Base-by-base conservation (phyloP, 2,888 invertebrate species). In the Rosalia funebris region DNA sequence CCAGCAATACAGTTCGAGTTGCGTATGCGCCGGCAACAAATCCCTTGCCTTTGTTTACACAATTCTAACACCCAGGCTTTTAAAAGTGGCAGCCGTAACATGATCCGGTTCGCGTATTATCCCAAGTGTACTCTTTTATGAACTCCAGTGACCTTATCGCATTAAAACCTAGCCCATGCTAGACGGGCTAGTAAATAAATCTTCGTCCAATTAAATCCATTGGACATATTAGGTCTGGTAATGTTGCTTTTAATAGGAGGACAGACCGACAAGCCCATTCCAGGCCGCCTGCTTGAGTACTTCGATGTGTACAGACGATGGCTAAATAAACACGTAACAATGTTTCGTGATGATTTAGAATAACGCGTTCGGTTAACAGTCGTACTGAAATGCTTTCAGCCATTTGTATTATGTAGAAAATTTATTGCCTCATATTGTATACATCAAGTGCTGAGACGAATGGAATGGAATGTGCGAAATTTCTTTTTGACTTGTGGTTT, bases 101-200 rank as follows among this genome's bases (percentile, higher is more conserved):
- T 20, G 15, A 17, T 48, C n/a, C 17, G 11, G 7, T 17, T 12
- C 12, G 50, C 15, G n/a, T 15, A 46, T 46, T 48, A 48, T 17
- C 36, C 34, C 34, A 48, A 11, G 47, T 11, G 17, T 34, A 36
- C 48, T 34, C 17, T 47, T 31, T 47, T 16, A 36, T 48, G 48
- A 48, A 48, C 48, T 16, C 16, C 15, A 48, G 19, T 48, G 37
- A 48, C 48, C 48, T 48, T 34, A 47, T 32, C 46, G 46, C 46
- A 47, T 47, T 47, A 47, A 16, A 47, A 7, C 34, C 19, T 2
- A 11, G 4, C 36, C 48, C 41, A 25, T 7, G 25, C 1, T 11
- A 19, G 46, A 34, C 41, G 7, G 4, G 25, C 1, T 11, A 19
- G 46, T 32, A 48, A 48, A 48, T 36, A 48, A 36, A 48, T 48